Conservation (phyloP, 2,113 vertebrate species). For the Pygoscelis antarcticus region DNA sequence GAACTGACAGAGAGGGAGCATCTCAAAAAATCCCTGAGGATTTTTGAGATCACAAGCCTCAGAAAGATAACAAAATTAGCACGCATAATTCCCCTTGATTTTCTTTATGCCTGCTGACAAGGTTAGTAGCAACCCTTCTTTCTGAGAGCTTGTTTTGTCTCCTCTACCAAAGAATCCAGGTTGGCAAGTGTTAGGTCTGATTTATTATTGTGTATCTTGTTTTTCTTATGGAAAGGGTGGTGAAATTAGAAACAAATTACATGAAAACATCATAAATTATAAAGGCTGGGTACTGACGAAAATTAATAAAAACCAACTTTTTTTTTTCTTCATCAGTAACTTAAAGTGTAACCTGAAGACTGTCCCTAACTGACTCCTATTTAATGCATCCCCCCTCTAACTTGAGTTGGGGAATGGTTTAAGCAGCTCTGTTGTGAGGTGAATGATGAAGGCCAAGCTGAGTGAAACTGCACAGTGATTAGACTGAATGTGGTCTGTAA, state of each 20-base stretch:
- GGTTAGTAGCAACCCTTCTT: background rate
- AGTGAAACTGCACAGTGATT: background rate
- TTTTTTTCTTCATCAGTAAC: background rate
- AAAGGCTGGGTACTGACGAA: background rate
- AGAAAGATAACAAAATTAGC: conserved; percentile 35
- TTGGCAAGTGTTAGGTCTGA: background rate
- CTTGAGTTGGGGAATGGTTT: background rate
- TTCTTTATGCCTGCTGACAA: conserved; percentile 1
- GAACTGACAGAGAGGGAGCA: background rate
- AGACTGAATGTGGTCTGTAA: background rate
- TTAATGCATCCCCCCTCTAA: background rate
- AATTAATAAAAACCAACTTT: rapidly evolving
- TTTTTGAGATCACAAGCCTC: conserved; percentile 2
- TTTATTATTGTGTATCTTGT: background rate
- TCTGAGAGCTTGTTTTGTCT: background rate
- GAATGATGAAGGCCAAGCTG: background rate
- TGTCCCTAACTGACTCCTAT: background rate
- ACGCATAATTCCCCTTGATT: background rate
- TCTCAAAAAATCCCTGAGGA: background rate
- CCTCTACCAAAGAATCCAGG: background rate
- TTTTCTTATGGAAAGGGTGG: background rate
- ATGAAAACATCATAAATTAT: background rate
- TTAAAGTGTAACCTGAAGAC: background rate
- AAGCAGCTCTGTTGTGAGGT: background rate
- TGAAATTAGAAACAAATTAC: background rate